Conservation (phyloP, 2,113 vertebrate species). For the Ophiodon elongatus region DNA sequence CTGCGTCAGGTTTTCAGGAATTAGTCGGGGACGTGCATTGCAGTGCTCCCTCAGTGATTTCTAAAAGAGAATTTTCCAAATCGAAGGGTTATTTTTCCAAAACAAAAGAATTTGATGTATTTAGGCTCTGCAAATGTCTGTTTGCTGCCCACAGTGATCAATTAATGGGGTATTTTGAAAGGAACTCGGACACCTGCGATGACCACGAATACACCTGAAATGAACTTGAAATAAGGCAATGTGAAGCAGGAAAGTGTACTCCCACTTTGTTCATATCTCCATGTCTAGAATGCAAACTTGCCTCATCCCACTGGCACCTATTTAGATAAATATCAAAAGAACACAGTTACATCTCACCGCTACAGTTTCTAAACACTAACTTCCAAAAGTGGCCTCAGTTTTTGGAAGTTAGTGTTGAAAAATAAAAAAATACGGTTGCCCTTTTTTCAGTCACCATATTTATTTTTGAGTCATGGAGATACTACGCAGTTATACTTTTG, state of each 20-base stretch:
- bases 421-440: no score
- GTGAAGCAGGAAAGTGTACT: not conserved
- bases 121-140: not conserved
- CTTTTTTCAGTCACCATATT: no score
- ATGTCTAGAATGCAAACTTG: not conserved
- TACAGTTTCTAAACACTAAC: not conserved
- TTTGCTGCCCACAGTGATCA: not conserved
- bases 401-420: no score
- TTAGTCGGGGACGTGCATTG: constrained; percentile 30
- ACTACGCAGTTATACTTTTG: no score
- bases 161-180: not conserved
- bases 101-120: not conserved
- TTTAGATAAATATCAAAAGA: not conserved
- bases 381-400: no score
- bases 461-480: no score
- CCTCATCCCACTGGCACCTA: not conserved
- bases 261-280: not conserved
- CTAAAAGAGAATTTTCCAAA: not conserved
- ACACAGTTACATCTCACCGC: not conserved
- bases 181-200: not conserved
- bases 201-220: not conserved
- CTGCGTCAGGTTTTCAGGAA: constrained; percentile 72
- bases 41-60: not conserved
- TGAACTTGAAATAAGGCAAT: not conserved
- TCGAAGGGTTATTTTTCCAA: no score